These are phyloP conservation scores for Epizoanthus fatuus DNA, from an alignment of 92 coral and sea anemone genomes.

Conservation along the genomic window DNA sequence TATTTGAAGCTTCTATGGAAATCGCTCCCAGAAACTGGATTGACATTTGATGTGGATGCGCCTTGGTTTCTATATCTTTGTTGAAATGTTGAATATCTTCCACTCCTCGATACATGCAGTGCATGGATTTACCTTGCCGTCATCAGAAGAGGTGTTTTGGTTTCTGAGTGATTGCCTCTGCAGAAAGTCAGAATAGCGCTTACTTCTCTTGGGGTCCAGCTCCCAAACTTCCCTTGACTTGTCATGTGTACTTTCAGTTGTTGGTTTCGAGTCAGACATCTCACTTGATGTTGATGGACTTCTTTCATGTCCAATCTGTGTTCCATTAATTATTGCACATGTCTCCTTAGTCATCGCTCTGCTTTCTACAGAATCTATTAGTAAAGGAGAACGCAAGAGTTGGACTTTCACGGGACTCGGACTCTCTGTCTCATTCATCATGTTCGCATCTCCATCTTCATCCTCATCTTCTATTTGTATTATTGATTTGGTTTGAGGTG, in stretches of 20 bases:
- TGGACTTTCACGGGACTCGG: background rate
- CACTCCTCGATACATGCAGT: background rate
- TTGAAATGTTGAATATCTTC: background rate
- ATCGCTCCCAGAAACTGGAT: background rate
- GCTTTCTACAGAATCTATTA: constrained; percentile 1
- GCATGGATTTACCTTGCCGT: background rate
- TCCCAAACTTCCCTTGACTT: background rate
- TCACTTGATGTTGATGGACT: constrained; percentile 1
- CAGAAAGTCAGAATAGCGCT: constrained; percentile 23
- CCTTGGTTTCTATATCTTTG: background rate
- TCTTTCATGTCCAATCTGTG: background rate
- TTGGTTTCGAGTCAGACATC: background rate
- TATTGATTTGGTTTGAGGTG: background rate
- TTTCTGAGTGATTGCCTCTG: constrained; percentile 1
- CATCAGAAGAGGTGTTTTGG: background rate
- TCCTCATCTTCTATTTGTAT: background rate
- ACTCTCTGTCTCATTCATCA: background rate
- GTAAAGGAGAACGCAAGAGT: background rate
- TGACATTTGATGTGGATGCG: background rate
- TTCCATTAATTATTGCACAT: constrained; percentile 17
- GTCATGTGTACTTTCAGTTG: background rate
- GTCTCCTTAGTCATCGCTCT: background rate
- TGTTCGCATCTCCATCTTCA: background rate
- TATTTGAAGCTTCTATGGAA: background rate
- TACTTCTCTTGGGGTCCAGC: constrained; percentile 1